phyloP scores from a whole-genome alignment of 2,797 vertebrate species.

The Danionella dracula region DNA sequence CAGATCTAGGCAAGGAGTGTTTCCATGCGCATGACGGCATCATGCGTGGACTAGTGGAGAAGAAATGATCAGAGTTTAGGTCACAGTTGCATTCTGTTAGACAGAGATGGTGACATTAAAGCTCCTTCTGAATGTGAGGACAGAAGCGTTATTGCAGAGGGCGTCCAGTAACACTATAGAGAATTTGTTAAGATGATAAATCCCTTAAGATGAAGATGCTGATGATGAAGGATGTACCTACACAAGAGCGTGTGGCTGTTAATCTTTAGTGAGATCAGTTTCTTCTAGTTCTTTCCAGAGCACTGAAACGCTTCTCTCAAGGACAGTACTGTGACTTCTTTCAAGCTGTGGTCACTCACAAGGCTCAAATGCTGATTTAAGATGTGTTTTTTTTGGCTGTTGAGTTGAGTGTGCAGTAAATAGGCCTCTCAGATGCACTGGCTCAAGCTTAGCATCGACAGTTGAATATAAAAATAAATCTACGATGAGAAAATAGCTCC shows the following conservation, averaged over 20 bases:
- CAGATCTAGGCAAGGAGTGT: slow-evolving; percentile 17
- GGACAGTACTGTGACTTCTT: slow-evolving; percentile 60
- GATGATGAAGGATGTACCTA: slow-evolving; percentile 43
- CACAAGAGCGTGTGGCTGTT: background rate
- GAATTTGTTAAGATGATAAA: background rate
- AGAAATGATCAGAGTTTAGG: slow-evolving; percentile 32
- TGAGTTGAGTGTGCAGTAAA: slow-evolving; percentile 71
- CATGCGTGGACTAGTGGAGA: background rate
- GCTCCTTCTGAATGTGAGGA: background rate
- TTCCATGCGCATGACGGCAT: slow-evolving; percentile 40
- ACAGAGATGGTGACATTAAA: background rate
- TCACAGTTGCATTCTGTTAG: slow-evolving; percentile 15
- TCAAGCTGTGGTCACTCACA: slow-evolving; percentile 43
- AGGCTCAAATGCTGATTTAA: slow-evolving; percentile 28
- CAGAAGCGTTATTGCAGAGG: slow-evolving; percentile 13
- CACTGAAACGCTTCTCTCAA: slow-evolving; percentile 57
- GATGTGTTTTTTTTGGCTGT: slow-evolving; percentile 62
- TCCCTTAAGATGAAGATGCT: background rate
- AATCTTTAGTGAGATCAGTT: background rate
- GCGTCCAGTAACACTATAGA: background rate
- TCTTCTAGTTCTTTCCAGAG: slow-evolving; percentile 50
- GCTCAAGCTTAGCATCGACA: slow-evolving; percentile 39
- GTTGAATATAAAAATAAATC: slow-evolving; percentile 42
- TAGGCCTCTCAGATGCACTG: slow-evolving; percentile 62
- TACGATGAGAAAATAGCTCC: slow-evolving; percentile 28